Percentiles rank a stretch among this genome's conserved stretches.
These are phyloP conservation scores for Pherbina coryleti DNA, from an alignment of 2,888 invertebrate species.

Conservation along the genomic window DNA sequence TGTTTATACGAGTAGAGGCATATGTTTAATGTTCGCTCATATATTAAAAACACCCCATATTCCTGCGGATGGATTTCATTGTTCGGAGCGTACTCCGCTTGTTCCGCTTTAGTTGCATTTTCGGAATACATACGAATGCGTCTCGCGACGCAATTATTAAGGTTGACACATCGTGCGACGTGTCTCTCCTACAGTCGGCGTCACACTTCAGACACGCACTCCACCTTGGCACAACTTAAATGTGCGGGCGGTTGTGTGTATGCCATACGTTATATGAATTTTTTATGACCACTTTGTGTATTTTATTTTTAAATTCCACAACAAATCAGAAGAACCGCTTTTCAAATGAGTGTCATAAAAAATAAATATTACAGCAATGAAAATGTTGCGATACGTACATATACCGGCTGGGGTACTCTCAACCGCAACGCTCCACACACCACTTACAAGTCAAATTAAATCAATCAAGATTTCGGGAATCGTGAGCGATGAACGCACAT, in stretches of 20 bases:
- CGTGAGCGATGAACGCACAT: conserved; percentile 39
- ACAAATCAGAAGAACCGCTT: conserved; percentile 37
- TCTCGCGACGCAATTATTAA: neutral
- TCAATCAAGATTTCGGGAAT: conserved; percentile 55
- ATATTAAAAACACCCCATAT: no score
- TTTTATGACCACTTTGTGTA: conserved; percentile 10
- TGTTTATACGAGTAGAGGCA: no score
- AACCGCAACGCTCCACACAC: neutral
- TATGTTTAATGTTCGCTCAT: no score
- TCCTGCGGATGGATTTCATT: neutral
- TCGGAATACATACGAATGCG: neutral
- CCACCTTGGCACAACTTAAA: neutral
- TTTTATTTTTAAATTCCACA: conserved; percentile 33
- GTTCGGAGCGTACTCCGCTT: neutral
- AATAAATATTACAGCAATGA: conserved; percentile 50
- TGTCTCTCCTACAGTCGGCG: neutral
- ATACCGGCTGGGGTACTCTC: neutral
- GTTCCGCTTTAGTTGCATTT: neutral
- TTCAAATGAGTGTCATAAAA: conserved; percentile 55
- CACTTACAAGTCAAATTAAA: conserved; percentile 54
- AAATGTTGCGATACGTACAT: conserved; percentile 42
- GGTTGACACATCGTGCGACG: conserved; percentile 17
- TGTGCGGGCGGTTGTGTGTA: neutral
- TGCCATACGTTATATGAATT: neutral
- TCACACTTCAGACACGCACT: conserved; percentile 20